A percentile compares a stretch with the other conserved stretches of the same genome.
Conservation (phyloP, 2,888 invertebrate genomes). For the Drosophila neonasuta region DNA sequence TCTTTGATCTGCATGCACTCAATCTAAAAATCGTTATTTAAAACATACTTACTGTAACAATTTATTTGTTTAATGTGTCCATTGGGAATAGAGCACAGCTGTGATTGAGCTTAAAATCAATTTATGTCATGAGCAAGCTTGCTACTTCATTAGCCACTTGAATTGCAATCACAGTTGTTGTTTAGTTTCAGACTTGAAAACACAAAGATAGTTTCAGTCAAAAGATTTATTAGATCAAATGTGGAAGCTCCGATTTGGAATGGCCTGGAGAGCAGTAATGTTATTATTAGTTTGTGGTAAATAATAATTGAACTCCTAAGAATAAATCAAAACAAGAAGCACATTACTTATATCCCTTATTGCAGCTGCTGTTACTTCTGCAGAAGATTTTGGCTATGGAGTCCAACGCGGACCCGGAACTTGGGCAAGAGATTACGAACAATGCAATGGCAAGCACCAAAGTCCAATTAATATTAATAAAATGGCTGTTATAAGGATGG, state of each 20-base stretch:
- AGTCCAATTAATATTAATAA: slow-evolving; percentile 6
- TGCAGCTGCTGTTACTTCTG: not conserved
- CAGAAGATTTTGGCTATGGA: slow-evolving; percentile 15
- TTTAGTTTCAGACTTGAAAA: not conserved
- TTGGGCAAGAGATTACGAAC: slow-evolving; percentile 5
- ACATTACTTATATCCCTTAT: too few species aligned
- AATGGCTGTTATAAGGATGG: not conserved
- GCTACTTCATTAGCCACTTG: not conserved
- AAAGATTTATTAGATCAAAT: not conserved
- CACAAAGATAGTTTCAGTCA: not conserved
- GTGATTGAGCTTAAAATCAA: not conserved
- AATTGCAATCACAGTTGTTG: not conserved
- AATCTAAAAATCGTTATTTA: not conserved
- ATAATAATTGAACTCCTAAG: not conserved
- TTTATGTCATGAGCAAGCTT: not conserved
- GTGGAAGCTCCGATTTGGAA: not conserved
- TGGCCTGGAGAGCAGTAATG: not conserved
- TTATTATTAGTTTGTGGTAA: slow-evolving; percentile 3
- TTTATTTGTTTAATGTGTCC: not conserved
- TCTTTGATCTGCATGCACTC: not conserved
- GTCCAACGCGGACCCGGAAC: slow-evolving; percentile 1
- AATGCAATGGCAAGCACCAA: slow-evolving; percentile 19
- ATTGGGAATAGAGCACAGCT: not conserved
- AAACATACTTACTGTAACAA: not conserved
- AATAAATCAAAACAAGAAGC: not conserved